These are phyloP conservation scores for Sebastes flavidus DNA, from an alignment of 2,797 vertebrate species.

Conservation along the genomic window DNA sequence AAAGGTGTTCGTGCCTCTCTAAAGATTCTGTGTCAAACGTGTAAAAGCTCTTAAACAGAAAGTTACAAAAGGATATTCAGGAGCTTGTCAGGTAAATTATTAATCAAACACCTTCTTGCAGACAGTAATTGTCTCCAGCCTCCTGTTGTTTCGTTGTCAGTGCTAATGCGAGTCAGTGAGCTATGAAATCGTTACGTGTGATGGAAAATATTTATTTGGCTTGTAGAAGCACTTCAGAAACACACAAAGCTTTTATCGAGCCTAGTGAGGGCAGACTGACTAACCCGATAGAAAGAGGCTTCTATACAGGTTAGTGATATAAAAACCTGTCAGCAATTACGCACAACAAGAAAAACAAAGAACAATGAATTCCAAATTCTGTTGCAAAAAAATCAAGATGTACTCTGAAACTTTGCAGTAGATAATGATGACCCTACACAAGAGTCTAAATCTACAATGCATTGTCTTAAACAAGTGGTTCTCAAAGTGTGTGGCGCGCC, in stretches of 20 bases:
- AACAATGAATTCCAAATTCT: background rate
- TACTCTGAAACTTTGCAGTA: background rate
- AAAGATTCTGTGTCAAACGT: background rate
- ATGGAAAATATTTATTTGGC: slow-evolving; percentile 29
- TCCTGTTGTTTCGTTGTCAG: slow-evolving; percentile 26
- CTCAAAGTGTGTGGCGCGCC: too few species aligned
- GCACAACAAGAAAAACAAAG: background rate
- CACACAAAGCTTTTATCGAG: background rate
- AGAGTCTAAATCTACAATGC: background rate
- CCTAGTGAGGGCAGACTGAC: background rate
- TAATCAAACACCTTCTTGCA: slow-evolving; percentile 9
- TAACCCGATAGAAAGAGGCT: background rate
- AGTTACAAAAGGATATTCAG: background rate
- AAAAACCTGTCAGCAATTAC: background rate
- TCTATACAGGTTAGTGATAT: background rate
- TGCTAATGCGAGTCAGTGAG: background rate
- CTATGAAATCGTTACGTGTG: slow-evolving; percentile 12
- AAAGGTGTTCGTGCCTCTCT: background rate
- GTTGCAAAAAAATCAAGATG: background rate
- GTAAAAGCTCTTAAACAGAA: background rate
- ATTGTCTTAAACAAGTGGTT: background rate
- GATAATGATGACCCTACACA: background rate
- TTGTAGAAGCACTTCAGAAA: background rate
- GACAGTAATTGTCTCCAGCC: slow-evolving; percentile 14
- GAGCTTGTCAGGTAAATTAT: slow-evolving; percentile 5